These are phyloP conservation scores for Enteromius viviparus DNA, from an alignment of 2,797 vertebrate genomes.

Conservation along the genomic window DNA sequence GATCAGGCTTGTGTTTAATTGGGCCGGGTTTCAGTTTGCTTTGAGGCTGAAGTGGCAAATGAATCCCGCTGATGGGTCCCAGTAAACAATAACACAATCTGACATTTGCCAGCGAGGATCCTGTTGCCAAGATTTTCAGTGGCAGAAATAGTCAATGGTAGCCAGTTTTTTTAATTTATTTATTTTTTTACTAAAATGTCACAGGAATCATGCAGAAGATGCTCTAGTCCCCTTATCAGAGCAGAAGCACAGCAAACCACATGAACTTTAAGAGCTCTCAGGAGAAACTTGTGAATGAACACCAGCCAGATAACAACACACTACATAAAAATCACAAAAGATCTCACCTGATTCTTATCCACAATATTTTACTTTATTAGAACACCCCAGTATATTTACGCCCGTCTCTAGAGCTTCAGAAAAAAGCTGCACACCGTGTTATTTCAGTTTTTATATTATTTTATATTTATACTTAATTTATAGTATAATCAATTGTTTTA, in stretches of 20 bases:
- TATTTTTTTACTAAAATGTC: conserved; percentile 60
- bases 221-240: conserved; percentile 4
- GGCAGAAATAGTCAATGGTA: neutral
- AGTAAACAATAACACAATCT: conserved; percentile 58
- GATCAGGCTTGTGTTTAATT: conserved; percentile 21
- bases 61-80: conserved; percentile 2
- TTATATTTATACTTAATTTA: no score
- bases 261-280: conserved; percentile 15
- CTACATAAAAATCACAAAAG: neutral
- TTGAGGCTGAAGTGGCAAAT: conserved; percentile 8
- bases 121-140: neutral
- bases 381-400: no score
- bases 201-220: conserved; percentile 28
- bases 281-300: conserved; percentile 8
- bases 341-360: neutral
- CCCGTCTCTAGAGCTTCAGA: neutral
- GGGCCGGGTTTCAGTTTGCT: neutral
- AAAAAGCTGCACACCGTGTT: neutral
- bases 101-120: conserved; percentile 57
- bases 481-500: no score
- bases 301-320: neutral
- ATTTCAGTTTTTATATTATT: no score
- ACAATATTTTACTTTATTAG: neutral
- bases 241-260: neutral
- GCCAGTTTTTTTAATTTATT: conserved; percentile 7